Evolutionary conservation across 2,797 vertebrate species (phyloP).

Genomic region (Gallirallus australis): DNA sequence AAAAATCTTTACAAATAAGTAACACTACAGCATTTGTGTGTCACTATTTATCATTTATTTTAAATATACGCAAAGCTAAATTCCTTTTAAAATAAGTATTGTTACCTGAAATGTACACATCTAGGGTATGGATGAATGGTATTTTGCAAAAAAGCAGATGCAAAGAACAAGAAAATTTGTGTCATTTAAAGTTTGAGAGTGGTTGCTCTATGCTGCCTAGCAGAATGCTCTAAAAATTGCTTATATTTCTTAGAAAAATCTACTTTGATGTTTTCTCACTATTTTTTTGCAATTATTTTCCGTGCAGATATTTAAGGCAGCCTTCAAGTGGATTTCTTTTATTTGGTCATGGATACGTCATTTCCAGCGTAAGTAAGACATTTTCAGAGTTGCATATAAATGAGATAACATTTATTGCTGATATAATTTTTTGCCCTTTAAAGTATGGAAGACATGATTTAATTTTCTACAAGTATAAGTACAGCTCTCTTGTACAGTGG

Average conservation of each 20-base stretch:
- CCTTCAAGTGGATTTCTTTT: neutral
- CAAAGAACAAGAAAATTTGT: neutral
- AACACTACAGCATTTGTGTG: too few relatives aligned
- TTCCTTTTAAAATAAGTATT: neutral
- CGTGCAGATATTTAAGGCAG: neutral
- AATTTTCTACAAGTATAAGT: neutral
- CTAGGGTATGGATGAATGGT: fast-evolving
- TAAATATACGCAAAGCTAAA: neutral
- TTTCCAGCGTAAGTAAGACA: neutral
- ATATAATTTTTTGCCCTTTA: neutral
- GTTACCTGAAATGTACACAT: neutral
- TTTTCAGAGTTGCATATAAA: neutral
- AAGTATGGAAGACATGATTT: neutral
- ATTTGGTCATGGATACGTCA: neutral
- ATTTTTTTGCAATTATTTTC: neutral
- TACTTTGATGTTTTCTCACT: neutral
- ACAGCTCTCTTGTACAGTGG: neutral
- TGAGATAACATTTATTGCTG: neutral
- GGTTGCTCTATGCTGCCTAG: neutral
- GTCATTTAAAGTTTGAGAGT: neutral
- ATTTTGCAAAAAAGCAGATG: neutral
- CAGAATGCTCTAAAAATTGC: neutral
- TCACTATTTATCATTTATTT: neutral
- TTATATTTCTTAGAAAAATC: neutral
- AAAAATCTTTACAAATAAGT: neutral